Evolutionary conservation across 2,888 invertebrate genomes (phyloP).

Genomic region (Spatulosminthurus flaviceps): DNA sequence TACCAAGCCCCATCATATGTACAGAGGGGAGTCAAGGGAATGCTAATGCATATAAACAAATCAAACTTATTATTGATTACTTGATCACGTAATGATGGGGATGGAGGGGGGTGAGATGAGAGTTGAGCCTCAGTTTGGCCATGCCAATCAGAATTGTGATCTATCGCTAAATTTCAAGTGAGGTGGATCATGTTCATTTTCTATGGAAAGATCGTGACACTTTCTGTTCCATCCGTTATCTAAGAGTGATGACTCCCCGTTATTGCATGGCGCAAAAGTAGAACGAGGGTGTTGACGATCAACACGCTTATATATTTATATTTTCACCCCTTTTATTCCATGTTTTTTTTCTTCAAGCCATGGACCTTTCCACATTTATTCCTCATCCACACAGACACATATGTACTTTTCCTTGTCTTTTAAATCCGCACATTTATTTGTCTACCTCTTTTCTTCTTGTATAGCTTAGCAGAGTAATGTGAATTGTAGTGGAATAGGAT

Average conservation of each 20-base stretch:
- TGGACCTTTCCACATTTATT: not conserved
- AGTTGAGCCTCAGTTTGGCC: constrained; percentile 24
- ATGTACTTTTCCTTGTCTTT: too few relatives aligned
- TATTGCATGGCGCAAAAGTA: constrained; percentile 37
- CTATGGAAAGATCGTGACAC: constrained; percentile 44
- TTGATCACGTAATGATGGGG: constrained; percentile 47
- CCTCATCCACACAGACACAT: too few relatives aligned
- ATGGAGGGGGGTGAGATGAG: too few relatives aligned
- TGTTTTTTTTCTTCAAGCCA: not conserved
- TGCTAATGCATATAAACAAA: not conserved
- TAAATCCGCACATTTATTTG: constrained; percentile 15
- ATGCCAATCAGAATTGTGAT: constrained; percentile 42
- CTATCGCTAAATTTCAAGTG: constrained; percentile 46
- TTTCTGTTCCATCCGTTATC: constrained; percentile 46
- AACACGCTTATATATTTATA: not conserved
- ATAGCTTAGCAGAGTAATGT: too few relatives aligned
- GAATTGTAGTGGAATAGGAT: too few relatives aligned
- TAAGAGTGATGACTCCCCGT: constrained; percentile 44
- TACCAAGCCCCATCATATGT: too few relatives aligned
- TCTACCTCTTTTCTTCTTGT: too few relatives aligned
- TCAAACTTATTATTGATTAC: constrained; percentile 37
- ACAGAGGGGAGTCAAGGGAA: not conserved
- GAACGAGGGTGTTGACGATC: constrained; percentile 42
- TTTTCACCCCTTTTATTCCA: too few relatives aligned
- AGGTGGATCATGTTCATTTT: constrained; percentile 46